These are phyloP conservation scores for Geophilus truncorum DNA, from an alignment of 2,888 invertebrate species.

Conservation along the genomic window DNA sequence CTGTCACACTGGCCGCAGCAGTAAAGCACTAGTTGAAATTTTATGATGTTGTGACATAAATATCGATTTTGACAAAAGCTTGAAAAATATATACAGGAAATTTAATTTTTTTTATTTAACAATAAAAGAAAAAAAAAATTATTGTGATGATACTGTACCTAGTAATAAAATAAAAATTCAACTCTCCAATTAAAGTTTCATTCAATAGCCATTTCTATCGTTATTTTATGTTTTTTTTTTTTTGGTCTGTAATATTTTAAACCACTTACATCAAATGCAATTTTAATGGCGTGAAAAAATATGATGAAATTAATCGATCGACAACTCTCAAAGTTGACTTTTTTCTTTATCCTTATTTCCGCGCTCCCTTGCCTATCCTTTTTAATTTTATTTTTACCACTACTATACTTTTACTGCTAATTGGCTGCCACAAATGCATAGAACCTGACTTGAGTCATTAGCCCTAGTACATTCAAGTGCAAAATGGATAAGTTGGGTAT, in stretches of 20 bases:
- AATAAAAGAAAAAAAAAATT: too few species aligned
- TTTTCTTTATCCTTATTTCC: background rate
- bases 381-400: background rate
- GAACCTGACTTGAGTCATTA: background rate
- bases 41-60: constrained; percentile 21
- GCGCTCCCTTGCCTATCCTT: background rate
- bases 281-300: constrained; percentile 15
- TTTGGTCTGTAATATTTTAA: too few species aligned
- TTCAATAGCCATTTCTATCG: background rate
- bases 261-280: constrained; percentile 9
- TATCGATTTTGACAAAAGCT: background rate
- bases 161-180: background rate
- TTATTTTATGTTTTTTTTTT: too few species aligned
- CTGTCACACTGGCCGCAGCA: background rate
- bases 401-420: constrained; percentile 17
- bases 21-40: background rate
- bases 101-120: too few species aligned
- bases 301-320: constrained; percentile 15
- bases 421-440: constrained; percentile 23
- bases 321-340: background rate
- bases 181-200: background rate
- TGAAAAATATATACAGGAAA: background rate
- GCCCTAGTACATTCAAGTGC: background rate
- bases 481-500: constrained; percentile 6
- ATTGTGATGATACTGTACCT: too few species aligned